Evolutionary conservation across 2,113 vertebrate genomes (phyloP).

Genomic region (Oceanites oceanicus): DNA sequence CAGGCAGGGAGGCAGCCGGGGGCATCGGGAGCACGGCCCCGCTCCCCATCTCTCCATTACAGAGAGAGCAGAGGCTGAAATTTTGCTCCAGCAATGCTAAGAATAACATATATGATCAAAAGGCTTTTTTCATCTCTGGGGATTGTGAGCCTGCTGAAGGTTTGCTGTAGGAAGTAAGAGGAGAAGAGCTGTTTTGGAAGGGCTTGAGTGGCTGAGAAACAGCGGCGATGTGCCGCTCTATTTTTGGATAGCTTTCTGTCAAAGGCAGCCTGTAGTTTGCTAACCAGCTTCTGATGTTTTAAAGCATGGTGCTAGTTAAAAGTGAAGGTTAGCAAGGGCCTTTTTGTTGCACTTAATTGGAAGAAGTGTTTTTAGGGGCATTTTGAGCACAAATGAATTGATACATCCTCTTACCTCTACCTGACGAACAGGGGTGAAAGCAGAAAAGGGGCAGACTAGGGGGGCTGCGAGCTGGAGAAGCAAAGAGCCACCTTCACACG

Average conservation of each 20-base stretch:
- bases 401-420: background rate
- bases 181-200: background rate
- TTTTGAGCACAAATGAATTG: background rate
- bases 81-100: background rate
- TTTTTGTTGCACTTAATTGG: background rate
- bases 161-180: background rate
- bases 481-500: background rate
- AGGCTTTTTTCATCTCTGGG: background rate
- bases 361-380: background rate
- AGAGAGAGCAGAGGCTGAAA: background rate
- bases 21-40: rapidly evolving
- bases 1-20: background rate
- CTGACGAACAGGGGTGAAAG: background rate
- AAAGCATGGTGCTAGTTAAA: background rate
- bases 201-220: background rate
- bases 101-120: background rate
- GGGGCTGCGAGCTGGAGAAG: background rate
- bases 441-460: background rate
- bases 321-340: background rate
- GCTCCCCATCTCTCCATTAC: background rate
- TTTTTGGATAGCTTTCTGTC: background rate
- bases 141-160: background rate
- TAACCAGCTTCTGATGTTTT: background rate
- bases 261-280: background rate
- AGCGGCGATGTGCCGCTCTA: background rate